These are phyloP conservation scores for Neofelis nebulosa DNA, from an alignment of 2,113 vertebrate species.

Conservation along the genomic window DNA sequence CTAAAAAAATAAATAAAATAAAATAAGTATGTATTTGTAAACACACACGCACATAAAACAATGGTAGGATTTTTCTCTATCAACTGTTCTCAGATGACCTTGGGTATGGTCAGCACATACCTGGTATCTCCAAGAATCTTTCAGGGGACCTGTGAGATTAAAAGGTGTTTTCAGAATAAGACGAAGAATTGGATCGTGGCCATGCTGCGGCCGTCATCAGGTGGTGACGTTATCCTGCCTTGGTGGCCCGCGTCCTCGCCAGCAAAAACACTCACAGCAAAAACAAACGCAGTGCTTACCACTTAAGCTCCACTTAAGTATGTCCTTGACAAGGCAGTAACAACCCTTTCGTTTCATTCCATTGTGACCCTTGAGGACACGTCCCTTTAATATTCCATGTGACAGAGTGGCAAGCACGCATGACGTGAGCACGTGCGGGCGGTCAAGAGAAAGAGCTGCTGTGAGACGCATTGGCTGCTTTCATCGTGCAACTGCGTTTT, in stretches of 20 bases:
- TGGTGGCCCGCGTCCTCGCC: too few species aligned
- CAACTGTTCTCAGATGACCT: not conserved
- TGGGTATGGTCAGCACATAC: not conserved
- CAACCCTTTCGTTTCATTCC: not conserved
- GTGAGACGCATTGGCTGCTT: not conserved
- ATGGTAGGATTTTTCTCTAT: not conserved
- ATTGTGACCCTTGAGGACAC: not conserved
- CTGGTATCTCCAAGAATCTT: not conserved
- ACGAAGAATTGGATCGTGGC: not conserved
- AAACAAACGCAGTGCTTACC: not conserved
- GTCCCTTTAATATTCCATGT: not conserved
- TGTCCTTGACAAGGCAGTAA: not conserved
- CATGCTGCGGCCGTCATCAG: accelerated
- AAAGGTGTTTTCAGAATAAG: not conserved
- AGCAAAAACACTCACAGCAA: not conserved
- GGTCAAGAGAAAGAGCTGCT: not conserved
- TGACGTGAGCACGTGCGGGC: accelerated
- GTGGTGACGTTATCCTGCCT: too few species aligned
- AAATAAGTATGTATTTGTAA: not conserved
- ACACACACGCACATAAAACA: not conserved
- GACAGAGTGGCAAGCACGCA: too few species aligned
- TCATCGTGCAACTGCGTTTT: not conserved
- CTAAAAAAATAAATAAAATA: too few species aligned
- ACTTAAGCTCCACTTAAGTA: not conserved
- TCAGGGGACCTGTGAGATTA: not conserved